Conservation (phyloP, 1,140 invertebrate genomes). For the Drosophila sechellia region DNA sequence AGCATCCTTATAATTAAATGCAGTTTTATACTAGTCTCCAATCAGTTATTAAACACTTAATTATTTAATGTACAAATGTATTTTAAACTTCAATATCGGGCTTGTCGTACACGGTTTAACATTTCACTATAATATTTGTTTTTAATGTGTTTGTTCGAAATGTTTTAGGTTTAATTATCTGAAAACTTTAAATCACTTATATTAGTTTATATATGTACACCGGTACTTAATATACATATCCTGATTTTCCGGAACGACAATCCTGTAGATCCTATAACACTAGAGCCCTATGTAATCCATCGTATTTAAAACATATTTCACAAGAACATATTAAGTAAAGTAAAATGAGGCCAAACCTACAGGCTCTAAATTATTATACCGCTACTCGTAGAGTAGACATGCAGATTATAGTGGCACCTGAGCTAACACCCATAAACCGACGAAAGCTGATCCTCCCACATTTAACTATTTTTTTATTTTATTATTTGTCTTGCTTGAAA, state of each 20-base stretch:
- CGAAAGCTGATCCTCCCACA: no score
- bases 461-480: no score
- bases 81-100: background rate
- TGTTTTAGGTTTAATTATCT: background rate
- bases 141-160: background rate
- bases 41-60: conserved; percentile 12
- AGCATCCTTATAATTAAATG: conserved; percentile 1
- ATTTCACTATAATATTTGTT: background rate
- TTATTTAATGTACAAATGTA: background rate
- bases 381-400: no score
- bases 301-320: conserved; percentile 6
- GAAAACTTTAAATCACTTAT: background rate
- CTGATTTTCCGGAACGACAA: background rate
- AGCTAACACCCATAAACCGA: no score
- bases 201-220: background rate
- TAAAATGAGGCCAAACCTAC: background rate
- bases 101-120: background rate
- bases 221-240: conserved; percentile 24
- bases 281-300: conserved; percentile 43
- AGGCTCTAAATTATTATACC: no score
- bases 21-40: conserved; percentile 28
- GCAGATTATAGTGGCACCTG: no score
- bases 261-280: conserved; percentile 3
- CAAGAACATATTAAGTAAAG: background rate
- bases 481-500: no score